Evolutionary conservation across 2,888 invertebrate species (phyloP), one percentile per base, ranked within the genome.

Genomic region (Cristatella mucedo): DNA sequence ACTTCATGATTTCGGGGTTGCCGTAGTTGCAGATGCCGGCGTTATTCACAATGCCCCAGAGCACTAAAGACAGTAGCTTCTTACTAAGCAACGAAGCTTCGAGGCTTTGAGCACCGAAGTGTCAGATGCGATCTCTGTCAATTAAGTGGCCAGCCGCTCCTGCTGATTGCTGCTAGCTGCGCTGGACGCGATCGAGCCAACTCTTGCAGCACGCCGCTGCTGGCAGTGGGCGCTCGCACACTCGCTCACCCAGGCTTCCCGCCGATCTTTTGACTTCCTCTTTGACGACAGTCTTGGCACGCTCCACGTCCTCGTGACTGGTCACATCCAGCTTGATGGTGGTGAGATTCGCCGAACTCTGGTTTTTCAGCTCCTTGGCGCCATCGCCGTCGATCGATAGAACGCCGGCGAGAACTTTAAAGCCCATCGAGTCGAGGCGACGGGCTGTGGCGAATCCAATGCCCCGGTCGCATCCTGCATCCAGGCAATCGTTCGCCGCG

Each of bases 21-120:
- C 56, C 58, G 19, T 50, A 46, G 32, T 49, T 49, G 40, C 53
- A 51, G 20, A 58, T 53, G 7, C 57, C 58, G 1, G 58, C 58
- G 43, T 58, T 58, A 49, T 58, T 58, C 1, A 58, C 50, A 9
- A 58, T 44, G 16, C 54, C 58, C 53, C 56, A 56, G 15, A 57
- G 43, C 3, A 46, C 53, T 53, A 44, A 3, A 29, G 13, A 18
- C 21, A 7, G n/a, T 9, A 26, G n/a, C n/a, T 26, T n/a, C n/a
- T n/a, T n/a, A n/a, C n/a, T n/a, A n/a, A n/a, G n/a, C n/a, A n/a
- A n/a, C n/a, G n/a, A n/a, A n/a, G n/a, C n/a, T n/a, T n/a, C n/a
- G n/a, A n/a, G n/a, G n/a, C n/a, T n/a, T n/a, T n/a, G n/a, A n/a
- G n/a, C n/a, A n/a, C n/a, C n/a, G n/a, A n/a, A n/a, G n/a, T n/a